Percentiles rank a stretch among this genome's conserved stretches.
Conservation (phyloP, 2,888 invertebrate genomes). For the Scaptomyza cyrtandrae region DNA sequence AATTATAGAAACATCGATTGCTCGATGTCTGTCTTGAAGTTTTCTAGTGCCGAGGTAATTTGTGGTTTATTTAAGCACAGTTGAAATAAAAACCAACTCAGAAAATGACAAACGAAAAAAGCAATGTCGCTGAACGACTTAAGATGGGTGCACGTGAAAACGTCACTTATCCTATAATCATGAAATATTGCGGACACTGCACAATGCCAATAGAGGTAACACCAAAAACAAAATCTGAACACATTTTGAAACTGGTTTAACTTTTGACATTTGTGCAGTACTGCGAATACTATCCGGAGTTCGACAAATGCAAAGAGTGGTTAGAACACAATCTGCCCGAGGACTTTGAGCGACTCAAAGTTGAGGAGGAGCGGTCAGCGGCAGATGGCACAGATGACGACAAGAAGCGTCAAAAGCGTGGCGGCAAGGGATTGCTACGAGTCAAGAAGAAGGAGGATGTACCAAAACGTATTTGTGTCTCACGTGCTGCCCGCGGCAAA, state of each 20-base stretch:
- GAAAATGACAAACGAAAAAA: constrained; percentile 87
- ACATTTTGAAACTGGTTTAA: not conserved
- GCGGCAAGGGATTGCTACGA: constrained; percentile 98
- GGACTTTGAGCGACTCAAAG: constrained; percentile 95
- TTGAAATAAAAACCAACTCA: constrained; percentile 13
- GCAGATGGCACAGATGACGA: constrained; percentile 94
- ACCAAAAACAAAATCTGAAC: not conserved
- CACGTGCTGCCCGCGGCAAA: constrained; percentile 97
- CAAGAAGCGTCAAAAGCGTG: constrained; percentile 97
- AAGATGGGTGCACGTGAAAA: constrained; percentile 89
- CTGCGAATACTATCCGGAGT: constrained; percentile 99
- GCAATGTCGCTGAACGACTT: constrained; percentile 86
- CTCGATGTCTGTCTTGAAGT: constrained; percentile 22
- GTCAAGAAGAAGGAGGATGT: constrained; percentile 97
- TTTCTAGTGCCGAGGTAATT: constrained; percentile 18
- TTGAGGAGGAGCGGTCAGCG: constrained; percentile 86
- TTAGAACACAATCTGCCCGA: constrained; percentile 96
- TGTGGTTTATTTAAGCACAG: constrained; percentile 11
- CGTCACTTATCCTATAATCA: constrained; percentile 91
- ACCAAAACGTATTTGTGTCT: constrained; percentile 93
- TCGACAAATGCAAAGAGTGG: constrained; percentile 99
- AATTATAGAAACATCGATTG: constrained; percentile 20
- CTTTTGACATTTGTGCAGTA: constrained; percentile 87
- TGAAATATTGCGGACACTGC: constrained; percentile 97
- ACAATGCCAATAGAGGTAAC: constrained; percentile 95